Conservation (phyloP, 1,140 invertebrate species). For the Panulirus ornatus region DNA sequence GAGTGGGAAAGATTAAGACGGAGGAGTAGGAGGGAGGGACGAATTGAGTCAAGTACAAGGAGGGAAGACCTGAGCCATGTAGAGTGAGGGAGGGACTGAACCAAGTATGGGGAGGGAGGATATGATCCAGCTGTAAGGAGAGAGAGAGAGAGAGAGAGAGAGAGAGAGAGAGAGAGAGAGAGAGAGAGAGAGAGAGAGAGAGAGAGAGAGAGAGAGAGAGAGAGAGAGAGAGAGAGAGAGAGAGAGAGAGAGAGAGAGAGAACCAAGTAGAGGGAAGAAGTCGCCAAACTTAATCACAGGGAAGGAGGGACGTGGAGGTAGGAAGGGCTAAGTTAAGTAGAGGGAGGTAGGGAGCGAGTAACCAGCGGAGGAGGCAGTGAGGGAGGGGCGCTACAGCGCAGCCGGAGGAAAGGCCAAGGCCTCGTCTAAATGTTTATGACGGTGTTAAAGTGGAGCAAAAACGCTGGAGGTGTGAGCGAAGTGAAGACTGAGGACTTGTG, state of each 20-base stretch:
- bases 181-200: background rate
- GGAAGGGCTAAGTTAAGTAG: background rate
- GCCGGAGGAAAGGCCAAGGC: conserved; percentile 39
- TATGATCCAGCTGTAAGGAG: too few species aligned
- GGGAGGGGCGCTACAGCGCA: background rate
- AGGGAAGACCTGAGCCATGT: too few species aligned
- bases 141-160: background rate
- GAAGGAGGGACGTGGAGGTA: background rate
- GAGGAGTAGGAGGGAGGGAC: too few species aligned
- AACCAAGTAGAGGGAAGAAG: background rate
- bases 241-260: background rate
- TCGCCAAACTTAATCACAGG: background rate
- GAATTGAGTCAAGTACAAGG: too few species aligned
- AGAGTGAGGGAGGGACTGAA: too few species aligned
- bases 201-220: background rate
- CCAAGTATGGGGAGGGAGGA: too few species aligned
- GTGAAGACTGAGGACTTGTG: background rate
- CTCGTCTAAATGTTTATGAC: conserved; percentile 47
- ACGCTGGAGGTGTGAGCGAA: background rate
- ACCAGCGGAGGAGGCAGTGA: background rate
- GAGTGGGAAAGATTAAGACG: too few species aligned
- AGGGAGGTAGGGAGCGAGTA: background rate
- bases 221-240: conserved; percentile 20
- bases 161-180: background rate
- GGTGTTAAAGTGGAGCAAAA: conserved; percentile 28